A percentile compares a stretch with the other conserved stretches of the same genome.
Evolutionary conservation across 1,140 invertebrate species (phyloP).

Genomic region (Apis mellifera): DNA sequence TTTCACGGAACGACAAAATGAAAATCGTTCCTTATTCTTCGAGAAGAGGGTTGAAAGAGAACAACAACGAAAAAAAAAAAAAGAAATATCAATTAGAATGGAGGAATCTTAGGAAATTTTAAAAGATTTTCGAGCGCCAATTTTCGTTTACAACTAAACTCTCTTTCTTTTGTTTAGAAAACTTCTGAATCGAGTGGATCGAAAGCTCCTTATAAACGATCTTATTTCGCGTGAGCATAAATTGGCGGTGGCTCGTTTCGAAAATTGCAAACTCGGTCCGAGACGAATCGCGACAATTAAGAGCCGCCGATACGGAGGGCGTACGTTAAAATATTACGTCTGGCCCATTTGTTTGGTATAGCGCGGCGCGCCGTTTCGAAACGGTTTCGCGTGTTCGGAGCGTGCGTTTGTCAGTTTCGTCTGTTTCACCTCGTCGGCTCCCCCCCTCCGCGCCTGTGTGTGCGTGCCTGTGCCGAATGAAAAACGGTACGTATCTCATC

Average conservation of each 20-base stretch:
- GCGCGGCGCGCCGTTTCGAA: neutral
- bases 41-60: constrained; percentile 16
- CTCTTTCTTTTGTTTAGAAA: too few relatives aligned
- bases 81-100: constrained; percentile 46
- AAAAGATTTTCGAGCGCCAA: too few relatives aligned
- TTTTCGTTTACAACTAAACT: too few relatives aligned
- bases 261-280: neutral
- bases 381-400: neutral
- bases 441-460: too few relatives aligned
- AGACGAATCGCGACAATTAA: constrained; percentile 12
- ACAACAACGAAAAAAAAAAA: neutral
- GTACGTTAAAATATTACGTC: constrained; percentile 11
- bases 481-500: constrained; percentile 35
- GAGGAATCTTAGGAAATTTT: constrained; percentile 1
- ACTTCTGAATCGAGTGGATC: too few relatives aligned
- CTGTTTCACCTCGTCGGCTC: neutral
- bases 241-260: neutral
- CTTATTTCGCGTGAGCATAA: neutral
- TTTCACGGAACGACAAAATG: constrained; percentile 46
- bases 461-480: neutral
- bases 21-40: constrained; percentile 52
- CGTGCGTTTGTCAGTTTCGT: neutral
- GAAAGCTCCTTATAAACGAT: neutral
- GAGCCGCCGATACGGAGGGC: neutral
- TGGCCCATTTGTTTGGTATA: neutral